These are phyloP conservation scores for Heterodera schachtii DNA, from an alignment of 1,140 invertebrate genomes.

Conservation along the genomic window DNA sequence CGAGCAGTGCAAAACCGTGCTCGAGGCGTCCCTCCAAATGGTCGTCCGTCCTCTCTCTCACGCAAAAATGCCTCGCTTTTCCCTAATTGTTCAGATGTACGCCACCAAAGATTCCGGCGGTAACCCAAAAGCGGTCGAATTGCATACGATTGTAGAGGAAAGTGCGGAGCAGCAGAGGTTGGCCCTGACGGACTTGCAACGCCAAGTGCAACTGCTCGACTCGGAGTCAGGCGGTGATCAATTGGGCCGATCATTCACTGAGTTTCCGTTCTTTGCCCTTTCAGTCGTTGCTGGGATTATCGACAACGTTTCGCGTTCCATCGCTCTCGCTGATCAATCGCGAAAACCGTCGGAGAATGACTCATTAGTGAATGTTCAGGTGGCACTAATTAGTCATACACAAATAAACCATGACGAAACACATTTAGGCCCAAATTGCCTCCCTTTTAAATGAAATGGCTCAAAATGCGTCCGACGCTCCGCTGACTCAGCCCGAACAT, in stretches of 20 bases:
- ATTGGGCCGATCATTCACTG: no score
- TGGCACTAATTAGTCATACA: no score
- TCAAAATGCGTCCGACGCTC: constrained; percentile 87
- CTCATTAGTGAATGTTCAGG: constrained; percentile 88
- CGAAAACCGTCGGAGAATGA: constrained; percentile 55
- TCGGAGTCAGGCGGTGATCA: constrained; percentile 70
- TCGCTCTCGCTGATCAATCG: constrained; percentile 77
- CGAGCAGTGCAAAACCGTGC: constrained; percentile 89
- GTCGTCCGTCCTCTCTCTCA: not conserved
- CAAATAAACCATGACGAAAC: no score
- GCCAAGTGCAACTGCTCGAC: constrained; percentile 80
- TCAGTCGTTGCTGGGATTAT: constrained; percentile 74
- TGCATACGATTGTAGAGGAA: constrained; percentile 55
- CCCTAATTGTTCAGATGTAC: constrained; percentile 68
- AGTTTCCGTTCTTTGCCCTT: no score
- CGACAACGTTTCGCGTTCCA: constrained; percentile 83
- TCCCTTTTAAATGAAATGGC: constrained; percentile 84
- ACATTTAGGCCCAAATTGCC: constrained; percentile 13
- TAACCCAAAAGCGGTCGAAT: constrained; percentile 76
- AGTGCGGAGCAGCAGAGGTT: constrained; percentile 71
- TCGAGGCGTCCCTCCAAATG: constrained; percentile 81
- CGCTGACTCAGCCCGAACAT: constrained; percentile 35
- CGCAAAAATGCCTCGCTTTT: not conserved
- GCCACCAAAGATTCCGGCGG: constrained; percentile 85
- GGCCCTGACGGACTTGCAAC: constrained; percentile 78